Percentiles rank a stretch among this genome's conserved stretches.
phyloP scores from a whole-genome alignment of 2,113 vertebrate genomes.

The Leptobrachium leishanense region DNA sequence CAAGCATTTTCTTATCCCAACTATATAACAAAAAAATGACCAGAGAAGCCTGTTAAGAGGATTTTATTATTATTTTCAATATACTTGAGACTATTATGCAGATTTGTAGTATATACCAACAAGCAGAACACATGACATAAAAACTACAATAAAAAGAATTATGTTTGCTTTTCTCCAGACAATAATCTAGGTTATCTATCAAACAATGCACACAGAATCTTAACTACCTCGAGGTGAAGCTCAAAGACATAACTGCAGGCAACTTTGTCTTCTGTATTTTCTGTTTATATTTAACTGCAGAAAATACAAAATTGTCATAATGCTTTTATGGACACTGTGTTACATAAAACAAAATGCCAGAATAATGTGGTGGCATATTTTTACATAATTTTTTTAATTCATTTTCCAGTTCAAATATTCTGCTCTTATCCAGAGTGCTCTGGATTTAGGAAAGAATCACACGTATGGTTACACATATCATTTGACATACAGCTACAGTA shows the following conservation, averaged over 20 bases:
- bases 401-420: too few relatives aligned
- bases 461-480: too few relatives aligned
- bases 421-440: too few relatives aligned
- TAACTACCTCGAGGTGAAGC: constrained; percentile 14
- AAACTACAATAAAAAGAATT: constrained; percentile 24
- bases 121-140: constrained; percentile 40
- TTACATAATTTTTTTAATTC: too few relatives aligned
- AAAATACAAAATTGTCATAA: too few relatives aligned
- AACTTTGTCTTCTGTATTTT: constrained; percentile 9
- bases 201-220: constrained; percentile 9
- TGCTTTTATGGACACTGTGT: too few relatives aligned
- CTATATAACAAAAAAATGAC: constrained; percentile 22
- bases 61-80: constrained; percentile 39
- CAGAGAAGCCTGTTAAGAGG: constrained; percentile 35
- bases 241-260: constrained; percentile 1
- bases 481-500: too few relatives aligned
- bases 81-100: constrained; percentile 25
- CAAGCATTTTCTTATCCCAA: constrained; percentile 30
- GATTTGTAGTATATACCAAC: constrained; percentile 32
- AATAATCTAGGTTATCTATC: constrained; percentile 17
- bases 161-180: constrained; percentile 8
- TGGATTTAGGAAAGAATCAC: too few relatives aligned
- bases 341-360: too few relatives aligned
- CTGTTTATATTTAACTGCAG: too few relatives aligned
- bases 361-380: too few relatives aligned